Conservation (phyloP, 2,113 vertebrate genomes). For the Mixornis gularis region DNA sequence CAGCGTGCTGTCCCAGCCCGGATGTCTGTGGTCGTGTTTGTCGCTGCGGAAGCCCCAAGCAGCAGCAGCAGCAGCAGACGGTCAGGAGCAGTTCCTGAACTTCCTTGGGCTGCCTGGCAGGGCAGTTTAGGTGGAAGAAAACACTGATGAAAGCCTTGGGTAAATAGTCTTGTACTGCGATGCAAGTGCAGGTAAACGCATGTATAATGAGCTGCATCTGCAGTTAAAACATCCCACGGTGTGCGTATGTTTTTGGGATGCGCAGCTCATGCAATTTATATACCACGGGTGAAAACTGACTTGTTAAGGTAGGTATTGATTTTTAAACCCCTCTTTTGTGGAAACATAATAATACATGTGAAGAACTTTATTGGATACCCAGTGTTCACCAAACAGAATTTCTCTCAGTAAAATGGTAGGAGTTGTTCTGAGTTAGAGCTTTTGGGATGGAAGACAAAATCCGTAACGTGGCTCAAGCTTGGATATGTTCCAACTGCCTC, state of each 20-base stretch:
- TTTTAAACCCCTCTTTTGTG: background rate
- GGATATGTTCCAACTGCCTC: background rate
- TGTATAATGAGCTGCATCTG: background rate
- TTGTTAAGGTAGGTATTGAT: background rate
- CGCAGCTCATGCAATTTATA: background rate
- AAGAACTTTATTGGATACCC: background rate
- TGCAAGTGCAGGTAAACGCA: background rate
- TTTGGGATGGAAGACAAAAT: background rate
- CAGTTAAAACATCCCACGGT: background rate
- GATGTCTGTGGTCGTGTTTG: fast-evolving
- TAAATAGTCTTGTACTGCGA: background rate
- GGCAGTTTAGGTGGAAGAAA: background rate
- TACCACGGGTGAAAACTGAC: background rate
- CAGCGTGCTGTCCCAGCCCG: background rate
- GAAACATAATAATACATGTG: background rate
- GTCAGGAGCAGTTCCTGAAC: background rate
- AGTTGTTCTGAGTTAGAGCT: background rate
- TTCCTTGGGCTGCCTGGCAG: background rate
- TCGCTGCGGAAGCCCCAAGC: background rate
- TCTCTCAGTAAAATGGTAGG: background rate
- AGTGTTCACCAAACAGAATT: background rate
- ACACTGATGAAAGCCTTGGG: background rate
- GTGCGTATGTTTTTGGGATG: background rate
- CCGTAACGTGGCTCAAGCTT: fast-evolving
- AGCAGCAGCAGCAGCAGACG: fast-evolving